phyloP scores from a whole-genome alignment of 2,113 vertebrate species.

The Trematomus loennbergii region DNA sequence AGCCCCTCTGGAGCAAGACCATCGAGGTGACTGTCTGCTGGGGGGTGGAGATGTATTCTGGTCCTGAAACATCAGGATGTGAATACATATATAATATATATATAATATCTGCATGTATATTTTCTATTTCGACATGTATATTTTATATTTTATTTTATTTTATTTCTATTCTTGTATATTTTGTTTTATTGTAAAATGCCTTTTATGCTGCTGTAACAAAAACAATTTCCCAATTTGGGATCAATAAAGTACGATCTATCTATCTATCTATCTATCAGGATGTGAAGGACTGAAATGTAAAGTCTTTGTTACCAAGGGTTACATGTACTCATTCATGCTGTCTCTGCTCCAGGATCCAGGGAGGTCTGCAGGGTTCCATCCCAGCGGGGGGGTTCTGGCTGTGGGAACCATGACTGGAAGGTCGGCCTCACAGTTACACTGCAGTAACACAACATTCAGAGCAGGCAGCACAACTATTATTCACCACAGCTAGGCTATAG shows the following conservation, averaged over 20 bases:
- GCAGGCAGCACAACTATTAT: too few species aligned
- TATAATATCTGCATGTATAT: too few species aligned
- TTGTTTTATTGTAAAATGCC: too few species aligned
- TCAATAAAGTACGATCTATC: too few species aligned
- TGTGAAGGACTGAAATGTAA: not conserved
- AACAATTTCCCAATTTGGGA: too few species aligned
- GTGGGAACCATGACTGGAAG: constrained; percentile 91
- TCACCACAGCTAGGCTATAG: too few species aligned
- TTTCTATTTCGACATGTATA: too few species aligned
- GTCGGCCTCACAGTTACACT: constrained; percentile 65
- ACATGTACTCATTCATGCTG: not conserved
- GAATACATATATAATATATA: too few species aligned
- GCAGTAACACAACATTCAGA: not conserved
- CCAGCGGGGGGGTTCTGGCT: constrained; percentile 87
- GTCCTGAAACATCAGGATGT: not conserved
- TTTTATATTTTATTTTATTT: too few species aligned
- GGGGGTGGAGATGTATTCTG: not conserved
- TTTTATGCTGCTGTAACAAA: too few species aligned
- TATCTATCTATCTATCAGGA: too few species aligned
- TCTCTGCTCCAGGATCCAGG: constrained; percentile 84
- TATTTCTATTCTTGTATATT: too few species aligned
- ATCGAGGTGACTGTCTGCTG: constrained; percentile 83
- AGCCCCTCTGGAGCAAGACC: constrained; percentile 90
- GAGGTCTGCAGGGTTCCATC: constrained; percentile 89
- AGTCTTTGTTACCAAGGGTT: not conserved